Percentiles rank a stretch among this genome's conserved stretches.
Evolutionary conservation across 2,888 invertebrate genomes (phyloP).

Genomic region (Drosophila ustulata): DNA sequence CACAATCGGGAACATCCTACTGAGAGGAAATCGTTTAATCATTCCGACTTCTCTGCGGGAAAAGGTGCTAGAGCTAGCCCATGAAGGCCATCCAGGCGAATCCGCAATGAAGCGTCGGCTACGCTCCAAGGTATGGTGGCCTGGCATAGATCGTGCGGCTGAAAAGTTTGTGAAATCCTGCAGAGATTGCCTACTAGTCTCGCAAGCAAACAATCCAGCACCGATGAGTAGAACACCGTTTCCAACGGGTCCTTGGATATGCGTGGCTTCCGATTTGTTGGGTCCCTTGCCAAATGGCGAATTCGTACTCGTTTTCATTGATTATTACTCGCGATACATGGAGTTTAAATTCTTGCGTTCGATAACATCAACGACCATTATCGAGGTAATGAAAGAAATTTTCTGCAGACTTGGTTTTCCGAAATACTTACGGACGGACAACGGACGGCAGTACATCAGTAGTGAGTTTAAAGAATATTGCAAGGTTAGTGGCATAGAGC

Average conservation of each 20-base stretch:
- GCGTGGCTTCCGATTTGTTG: not conserved
- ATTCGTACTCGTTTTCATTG: not conserved
- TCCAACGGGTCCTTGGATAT: not conserved
- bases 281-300: not conserved
- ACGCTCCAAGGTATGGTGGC: constrained; percentile 1
- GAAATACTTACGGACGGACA: constrained; percentile 5
- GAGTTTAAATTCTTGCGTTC: constrained; percentile 9
- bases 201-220: constrained; percentile 1
- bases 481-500: not conserved
- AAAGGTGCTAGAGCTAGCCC: not conserved
- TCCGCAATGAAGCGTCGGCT: not conserved
- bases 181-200: not conserved
- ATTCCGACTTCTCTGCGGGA: not conserved
- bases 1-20: not conserved
- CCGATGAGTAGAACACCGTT: not conserved
- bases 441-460: not conserved
- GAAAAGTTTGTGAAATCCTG: not conserved
- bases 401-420: constrained; percentile 6
- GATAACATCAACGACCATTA: not conserved
- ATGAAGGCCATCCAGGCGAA: not conserved
- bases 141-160: not conserved
- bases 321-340: constrained; percentile 9
- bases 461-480: constrained; percentile 1
- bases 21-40: not conserved
- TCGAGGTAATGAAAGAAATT: not conserved